phyloP scores from a whole-genome alignment of 2,113 vertebrate species.

The Crocuta crocuta region DNA sequence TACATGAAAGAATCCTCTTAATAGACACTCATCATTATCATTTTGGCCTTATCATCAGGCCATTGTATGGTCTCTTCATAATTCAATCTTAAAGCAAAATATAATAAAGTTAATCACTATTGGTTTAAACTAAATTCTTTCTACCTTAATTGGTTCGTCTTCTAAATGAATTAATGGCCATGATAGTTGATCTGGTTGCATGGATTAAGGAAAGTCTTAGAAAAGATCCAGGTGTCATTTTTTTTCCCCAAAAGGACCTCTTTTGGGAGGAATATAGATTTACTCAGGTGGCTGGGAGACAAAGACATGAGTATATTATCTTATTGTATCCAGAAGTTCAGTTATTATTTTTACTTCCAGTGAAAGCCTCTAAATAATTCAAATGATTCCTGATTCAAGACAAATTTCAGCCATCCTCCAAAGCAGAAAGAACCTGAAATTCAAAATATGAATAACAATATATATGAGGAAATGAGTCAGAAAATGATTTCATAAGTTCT shows the following conservation, averaged over 20 bases:
- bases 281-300: not conserved
- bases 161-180: not conserved
- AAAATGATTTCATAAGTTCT: not conserved
- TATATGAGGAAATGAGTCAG: not conserved
- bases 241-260: not conserved
- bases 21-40: not conserved
- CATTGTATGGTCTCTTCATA: not conserved
- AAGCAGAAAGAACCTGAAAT: not conserved
- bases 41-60: not conserved
- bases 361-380: not conserved
- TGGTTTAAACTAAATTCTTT: constrained; percentile 24
- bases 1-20: not conserved
- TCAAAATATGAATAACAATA: not conserved
- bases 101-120: not conserved
- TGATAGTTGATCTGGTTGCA: not conserved
- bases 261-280: not conserved
- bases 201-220: not conserved
- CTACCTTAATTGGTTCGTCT: not conserved
- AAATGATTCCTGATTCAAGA: not conserved
- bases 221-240: not conserved
- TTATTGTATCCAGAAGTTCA: not conserved
- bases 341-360: not conserved
- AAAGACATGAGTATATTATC: not conserved
- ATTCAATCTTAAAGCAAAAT: constrained; percentile 16
- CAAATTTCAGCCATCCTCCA: not conserved